phyloP scores from a whole-genome alignment of 2,797 vertebrate species.

The Siniperca scherzeri region DNA sequence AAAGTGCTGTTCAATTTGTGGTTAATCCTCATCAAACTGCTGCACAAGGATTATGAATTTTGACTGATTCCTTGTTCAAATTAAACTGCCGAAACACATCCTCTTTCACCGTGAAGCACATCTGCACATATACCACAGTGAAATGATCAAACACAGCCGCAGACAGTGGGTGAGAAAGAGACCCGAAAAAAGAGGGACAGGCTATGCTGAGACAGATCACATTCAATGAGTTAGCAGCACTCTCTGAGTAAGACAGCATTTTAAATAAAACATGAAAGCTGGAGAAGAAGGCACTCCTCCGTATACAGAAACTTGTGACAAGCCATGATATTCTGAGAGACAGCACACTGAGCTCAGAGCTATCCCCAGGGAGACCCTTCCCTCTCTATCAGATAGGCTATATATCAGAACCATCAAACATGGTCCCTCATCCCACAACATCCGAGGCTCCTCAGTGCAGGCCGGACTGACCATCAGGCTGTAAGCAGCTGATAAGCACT shows the following conservation, averaged over 20 bases:
- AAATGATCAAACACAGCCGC: slow-evolving; percentile 61
- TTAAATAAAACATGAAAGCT: slow-evolving; percentile 84
- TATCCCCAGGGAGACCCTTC: slow-evolving; percentile 61
- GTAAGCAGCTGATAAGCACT: slow-evolving; percentile 45
- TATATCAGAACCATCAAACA: slow-evolving; percentile 70
- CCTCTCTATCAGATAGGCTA: slow-evolving; percentile 62
- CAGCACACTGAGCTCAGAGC: slow-evolving; percentile 68
- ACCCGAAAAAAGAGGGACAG: slow-evolving; percentile 24
- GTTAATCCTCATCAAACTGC: slow-evolving; percentile 73
- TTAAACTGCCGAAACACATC: slow-evolving; percentile 60
- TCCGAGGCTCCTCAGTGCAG: slow-evolving; percentile 29
- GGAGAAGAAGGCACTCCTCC: slow-evolving; percentile 69
- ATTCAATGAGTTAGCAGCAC: slow-evolving; percentile 75
- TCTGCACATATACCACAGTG: slow-evolving; percentile 23
- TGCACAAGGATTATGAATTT: slow-evolving; percentile 60
- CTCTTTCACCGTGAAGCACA: slow-evolving; percentile 32
- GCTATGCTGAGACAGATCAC: slow-evolving; percentile 69
- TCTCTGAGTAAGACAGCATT: slow-evolving; percentile 72
- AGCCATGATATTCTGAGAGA: slow-evolving; percentile 78
- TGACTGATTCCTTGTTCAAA: slow-evolving; percentile 68
- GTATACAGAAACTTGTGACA: slow-evolving; percentile 74
- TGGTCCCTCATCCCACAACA: slow-evolving; percentile 42
- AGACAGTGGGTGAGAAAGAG: slow-evolving; percentile 33
- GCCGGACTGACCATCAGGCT: slow-evolving; percentile 55
- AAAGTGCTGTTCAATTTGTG: slow-evolving; percentile 67